Percentiles rank a stretch among this genome's conserved stretches.
Conservation (phyloP, 2,888 invertebrate genomes). For the Cosmorhoe ocellata region DNA sequence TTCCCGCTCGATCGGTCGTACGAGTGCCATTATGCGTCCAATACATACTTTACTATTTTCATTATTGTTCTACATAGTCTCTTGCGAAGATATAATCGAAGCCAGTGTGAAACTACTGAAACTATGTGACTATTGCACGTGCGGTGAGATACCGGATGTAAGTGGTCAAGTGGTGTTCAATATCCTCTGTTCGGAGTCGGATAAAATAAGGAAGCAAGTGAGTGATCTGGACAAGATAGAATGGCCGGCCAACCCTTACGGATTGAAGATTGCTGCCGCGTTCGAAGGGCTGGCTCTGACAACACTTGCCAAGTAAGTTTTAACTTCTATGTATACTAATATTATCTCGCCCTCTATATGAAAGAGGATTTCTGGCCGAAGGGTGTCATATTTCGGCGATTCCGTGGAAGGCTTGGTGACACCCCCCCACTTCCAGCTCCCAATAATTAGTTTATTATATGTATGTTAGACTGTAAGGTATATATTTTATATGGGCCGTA, state of each 20-base stretch:
- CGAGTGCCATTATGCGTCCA: conserved; percentile 60
- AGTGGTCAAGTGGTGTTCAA: conserved; percentile 71
- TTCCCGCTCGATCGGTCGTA: conserved; percentile 61
- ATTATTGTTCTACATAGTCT: too few species aligned
- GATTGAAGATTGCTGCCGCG: conserved; percentile 68
- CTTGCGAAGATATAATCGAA: conserved; percentile 42
- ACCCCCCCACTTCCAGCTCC: too few species aligned
- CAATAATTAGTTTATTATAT: too few species aligned
- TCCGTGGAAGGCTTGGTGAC: too few species aligned
- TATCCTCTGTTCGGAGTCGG: conserved; percentile 70
- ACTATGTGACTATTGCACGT: conserved; percentile 71
- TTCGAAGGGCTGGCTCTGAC: conserved; percentile 69
- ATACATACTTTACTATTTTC: too few species aligned
- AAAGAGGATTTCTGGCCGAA: too few species aligned
- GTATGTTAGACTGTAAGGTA: too few species aligned
- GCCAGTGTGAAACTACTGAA: conserved; percentile 52
- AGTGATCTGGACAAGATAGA: conserved; percentile 70
- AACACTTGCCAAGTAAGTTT: conserved; percentile 75
- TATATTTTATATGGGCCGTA: too few species aligned
- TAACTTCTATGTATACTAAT: too few species aligned
- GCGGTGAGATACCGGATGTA: conserved; percentile 72
- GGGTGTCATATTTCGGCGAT: too few species aligned
- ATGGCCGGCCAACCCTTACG: conserved; percentile 72
- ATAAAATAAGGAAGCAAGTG: conserved; percentile 57
- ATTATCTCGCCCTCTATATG: too few species aligned